These are phyloP conservation scores for Hoplias malabaricus DNA, from an alignment of 2,113 vertebrate species.

Conservation along the genomic window DNA sequence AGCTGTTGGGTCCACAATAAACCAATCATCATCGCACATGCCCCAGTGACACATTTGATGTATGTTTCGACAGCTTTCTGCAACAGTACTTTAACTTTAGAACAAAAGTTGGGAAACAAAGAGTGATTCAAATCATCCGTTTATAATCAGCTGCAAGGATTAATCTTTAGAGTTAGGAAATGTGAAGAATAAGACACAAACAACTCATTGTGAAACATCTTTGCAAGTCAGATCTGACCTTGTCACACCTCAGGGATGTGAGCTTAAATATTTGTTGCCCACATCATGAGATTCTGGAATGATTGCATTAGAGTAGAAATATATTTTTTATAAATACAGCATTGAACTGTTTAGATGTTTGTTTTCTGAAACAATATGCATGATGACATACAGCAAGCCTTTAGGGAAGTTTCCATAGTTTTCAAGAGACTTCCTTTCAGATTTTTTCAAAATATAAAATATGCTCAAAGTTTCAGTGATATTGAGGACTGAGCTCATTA, in stretches of 20 bases:
- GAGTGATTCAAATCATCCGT: background rate
- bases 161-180: background rate
- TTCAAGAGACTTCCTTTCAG: too few relatives aligned
- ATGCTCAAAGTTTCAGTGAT: too few relatives aligned
- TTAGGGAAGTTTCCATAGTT: too few relatives aligned
- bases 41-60: background rate
- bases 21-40: conserved; percentile 36
- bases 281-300: too few relatives aligned
- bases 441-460: too few relatives aligned
- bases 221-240: background rate
- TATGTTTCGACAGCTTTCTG: background rate
- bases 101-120: background rate
- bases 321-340: too few relatives aligned
- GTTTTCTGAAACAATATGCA: too few relatives aligned
- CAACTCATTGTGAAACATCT: conserved; percentile 13
- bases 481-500: too few relatives aligned
- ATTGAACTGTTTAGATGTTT: too few relatives aligned
- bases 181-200: too few relatives aligned
- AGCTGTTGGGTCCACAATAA: background rate
- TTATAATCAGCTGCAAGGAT: background rate
- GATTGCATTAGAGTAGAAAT: too few relatives aligned
- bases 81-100: background rate
- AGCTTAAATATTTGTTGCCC: background rate
- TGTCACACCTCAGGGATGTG: background rate
- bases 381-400: too few relatives aligned